phyloP scores from a whole-genome alignment of 2,888 invertebrate species.

The Agrotis exclamationis region DNA sequence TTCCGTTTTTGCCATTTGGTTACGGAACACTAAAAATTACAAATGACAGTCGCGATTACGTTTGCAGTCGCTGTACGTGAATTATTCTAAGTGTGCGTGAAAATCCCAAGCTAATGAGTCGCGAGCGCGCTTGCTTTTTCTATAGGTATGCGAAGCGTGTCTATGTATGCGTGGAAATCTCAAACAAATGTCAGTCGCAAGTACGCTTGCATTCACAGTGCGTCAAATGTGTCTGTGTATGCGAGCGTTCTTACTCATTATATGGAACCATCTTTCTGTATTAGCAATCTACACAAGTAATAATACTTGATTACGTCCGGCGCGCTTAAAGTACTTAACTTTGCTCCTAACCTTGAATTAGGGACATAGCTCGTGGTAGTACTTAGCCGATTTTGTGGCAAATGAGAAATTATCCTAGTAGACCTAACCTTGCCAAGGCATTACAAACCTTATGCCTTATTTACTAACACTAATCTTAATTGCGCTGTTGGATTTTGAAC shows the following conservation, averaged over 20 bases:
- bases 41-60: too few relatives aligned
- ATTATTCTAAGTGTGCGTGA: too few relatives aligned
- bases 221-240: not conserved
- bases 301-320: conserved; percentile 9
- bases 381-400: not conserved
- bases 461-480: too few relatives aligned
- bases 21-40: too few relatives aligned
- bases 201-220: not conserved
- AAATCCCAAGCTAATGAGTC: too few relatives aligned
- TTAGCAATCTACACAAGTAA: not conserved
- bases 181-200: too few relatives aligned
- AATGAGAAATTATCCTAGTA: not conserved
- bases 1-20: too few relatives aligned
- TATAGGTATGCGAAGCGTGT: too few relatives aligned
- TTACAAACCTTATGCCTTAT: not conserved
- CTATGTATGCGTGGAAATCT: too few relatives aligned
- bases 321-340: not conserved
- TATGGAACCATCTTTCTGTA: not conserved
- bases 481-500: not conserved
- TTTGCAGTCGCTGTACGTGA: too few relatives aligned
- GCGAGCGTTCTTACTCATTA: not conserved
- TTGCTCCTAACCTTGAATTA: not conserved
- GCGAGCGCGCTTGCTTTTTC: too few relatives aligned
- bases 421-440: not conserved
- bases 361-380: not conserved